Conservation (phyloP, 2,113 vertebrate genomes). For the Perccottus glenii region DNA sequence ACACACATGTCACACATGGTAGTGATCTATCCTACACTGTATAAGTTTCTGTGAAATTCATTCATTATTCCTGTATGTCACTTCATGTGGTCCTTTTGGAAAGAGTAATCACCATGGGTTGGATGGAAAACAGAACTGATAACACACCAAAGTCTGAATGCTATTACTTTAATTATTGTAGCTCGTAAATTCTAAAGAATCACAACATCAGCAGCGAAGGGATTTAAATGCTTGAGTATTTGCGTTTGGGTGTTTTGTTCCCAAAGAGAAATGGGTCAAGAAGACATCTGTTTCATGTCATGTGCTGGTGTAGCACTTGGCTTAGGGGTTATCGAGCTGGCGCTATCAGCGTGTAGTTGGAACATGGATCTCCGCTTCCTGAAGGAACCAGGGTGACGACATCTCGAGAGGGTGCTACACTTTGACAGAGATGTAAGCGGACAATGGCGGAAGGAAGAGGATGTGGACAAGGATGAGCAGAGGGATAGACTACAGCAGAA, state of each 20-base stretch:
- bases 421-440: slow-evolving; percentile 24
- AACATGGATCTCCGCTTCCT: slow-evolving; percentile 72
- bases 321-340: slow-evolving; percentile 71
- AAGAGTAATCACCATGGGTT: no score
- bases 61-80: not conserved
- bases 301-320: slow-evolving; percentile 59
- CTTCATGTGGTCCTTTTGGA: not conserved
- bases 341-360: slow-evolving; percentile 65
- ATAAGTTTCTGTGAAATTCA: not conserved
- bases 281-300: slow-evolving; percentile 79
- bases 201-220: slow-evolving; percentile 14
- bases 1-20: not conserved
- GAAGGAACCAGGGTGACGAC: slow-evolving; percentile 64
- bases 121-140: not conserved
- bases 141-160: slow-evolving; percentile 5
- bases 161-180: slow-evolving; percentile 2
- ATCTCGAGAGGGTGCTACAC: slow-evolving; percentile 53
- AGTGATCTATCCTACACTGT: not conserved
- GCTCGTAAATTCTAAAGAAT: slow-evolving; percentile 19
- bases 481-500: slow-evolving; percentile 38
- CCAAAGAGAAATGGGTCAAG: slow-evolving; percentile 64
- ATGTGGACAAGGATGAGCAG: slow-evolving; percentile 26
- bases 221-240: slow-evolving; percentile 23
- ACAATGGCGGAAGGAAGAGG: slow-evolving; percentile 30
- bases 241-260: slow-evolving; percentile 54